Percentiles rank a stretch among this genome's conserved stretches.
These are phyloP conservation scores for Lycodopsis pacificus DNA, from an alignment of 2,797 vertebrate genomes.

Conservation along the genomic window DNA sequence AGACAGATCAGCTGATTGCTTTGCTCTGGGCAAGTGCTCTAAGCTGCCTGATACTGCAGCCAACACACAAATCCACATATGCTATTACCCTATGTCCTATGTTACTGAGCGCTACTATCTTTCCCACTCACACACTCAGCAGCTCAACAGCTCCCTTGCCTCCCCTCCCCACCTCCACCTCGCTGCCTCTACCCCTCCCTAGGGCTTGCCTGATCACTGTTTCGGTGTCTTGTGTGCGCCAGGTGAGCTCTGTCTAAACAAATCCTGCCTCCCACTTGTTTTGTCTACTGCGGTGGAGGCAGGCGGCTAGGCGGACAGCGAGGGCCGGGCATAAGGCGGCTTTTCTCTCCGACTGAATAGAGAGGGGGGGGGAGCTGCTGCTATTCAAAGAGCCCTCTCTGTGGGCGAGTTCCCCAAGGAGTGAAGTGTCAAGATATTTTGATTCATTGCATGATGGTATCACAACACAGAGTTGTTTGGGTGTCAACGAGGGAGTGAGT, in stretches of 20 bases:
- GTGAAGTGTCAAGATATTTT: slow-evolving; percentile 30
- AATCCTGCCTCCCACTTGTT: slow-evolving; percentile 83
- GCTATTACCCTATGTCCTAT: neutral
- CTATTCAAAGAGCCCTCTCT: slow-evolving; percentile 41
- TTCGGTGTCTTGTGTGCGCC: slow-evolving; percentile 76
- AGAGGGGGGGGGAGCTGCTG: neutral
- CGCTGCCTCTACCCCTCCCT: slow-evolving; percentile 61
- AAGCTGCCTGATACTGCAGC: slow-evolving; percentile 21
- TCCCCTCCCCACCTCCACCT: slow-evolving; percentile 6
- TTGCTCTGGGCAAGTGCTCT: slow-evolving; percentile 17
- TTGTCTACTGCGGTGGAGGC: slow-evolving; percentile 78
- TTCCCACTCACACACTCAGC: slow-evolving; percentile 38
- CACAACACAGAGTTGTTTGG: slow-evolving; percentile 17
- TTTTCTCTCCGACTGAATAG: slow-evolving; percentile 64
- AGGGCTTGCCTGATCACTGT: slow-evolving; percentile 75
- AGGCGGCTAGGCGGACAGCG: slow-evolving; percentile 65
- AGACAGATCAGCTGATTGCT: slow-evolving; percentile 52
- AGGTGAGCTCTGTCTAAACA: slow-evolving; percentile 86
- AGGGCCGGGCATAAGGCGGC: slow-evolving; percentile 56
- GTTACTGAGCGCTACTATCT: slow-evolving; percentile 42
- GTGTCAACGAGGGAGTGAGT: slow-evolving; percentile 5
- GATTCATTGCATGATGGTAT: slow-evolving; percentile 20
- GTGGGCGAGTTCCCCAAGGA: slow-evolving; percentile 44
- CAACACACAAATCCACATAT: slow-evolving; percentile 34
- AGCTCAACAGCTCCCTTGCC: slow-evolving; percentile 25